Evolutionary conservation across 2,888 invertebrate species (phyloP).

Genomic region (Miltochrista miniata): DNA sequence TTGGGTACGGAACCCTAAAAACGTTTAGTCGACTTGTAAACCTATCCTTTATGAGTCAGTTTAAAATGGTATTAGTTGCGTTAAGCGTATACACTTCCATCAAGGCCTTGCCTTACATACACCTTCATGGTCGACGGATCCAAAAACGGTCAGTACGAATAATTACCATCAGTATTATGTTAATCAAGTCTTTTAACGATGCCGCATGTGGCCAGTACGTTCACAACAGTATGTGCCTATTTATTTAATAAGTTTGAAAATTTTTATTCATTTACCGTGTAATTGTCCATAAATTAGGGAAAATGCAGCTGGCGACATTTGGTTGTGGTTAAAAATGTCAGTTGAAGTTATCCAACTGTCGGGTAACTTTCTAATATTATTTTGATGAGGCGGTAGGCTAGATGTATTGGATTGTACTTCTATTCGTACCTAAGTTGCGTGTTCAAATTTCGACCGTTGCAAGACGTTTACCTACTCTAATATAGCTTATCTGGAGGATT

Average conservation of each 20-base stretch:
- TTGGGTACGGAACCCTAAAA: no score
- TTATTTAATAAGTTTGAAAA: conserved; percentile 31
- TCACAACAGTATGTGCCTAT: conserved; percentile 29
- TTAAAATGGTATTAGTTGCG: conserved; percentile 17
- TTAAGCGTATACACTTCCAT: conserved; percentile 34
- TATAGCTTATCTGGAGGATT: no score
- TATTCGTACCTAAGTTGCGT: no score
- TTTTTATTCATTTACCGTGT: conserved; percentile 4
- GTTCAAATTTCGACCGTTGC: no score
- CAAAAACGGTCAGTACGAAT: conserved; percentile 56
- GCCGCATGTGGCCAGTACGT: conserved; percentile 46
- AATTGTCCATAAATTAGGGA: background rate
- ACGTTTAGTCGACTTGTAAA: no score
- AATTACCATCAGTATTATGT: conserved; percentile 58
- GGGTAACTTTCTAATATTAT: no score
- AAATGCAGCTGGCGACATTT: background rate
- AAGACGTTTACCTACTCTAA: no score
- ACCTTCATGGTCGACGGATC: conserved; percentile 44
- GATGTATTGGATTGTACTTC: no score
- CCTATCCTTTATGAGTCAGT: background rate
- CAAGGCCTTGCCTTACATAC: conserved; percentile 33
- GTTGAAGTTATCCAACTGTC: no score
- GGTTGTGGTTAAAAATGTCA: no score
- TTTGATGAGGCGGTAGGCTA: no score
- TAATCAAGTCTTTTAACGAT: conserved; percentile 58